Evolutionary conservation across 2,888 invertebrate genomes (phyloP).

Genomic region (Caradrina clavipalpis): DNA sequence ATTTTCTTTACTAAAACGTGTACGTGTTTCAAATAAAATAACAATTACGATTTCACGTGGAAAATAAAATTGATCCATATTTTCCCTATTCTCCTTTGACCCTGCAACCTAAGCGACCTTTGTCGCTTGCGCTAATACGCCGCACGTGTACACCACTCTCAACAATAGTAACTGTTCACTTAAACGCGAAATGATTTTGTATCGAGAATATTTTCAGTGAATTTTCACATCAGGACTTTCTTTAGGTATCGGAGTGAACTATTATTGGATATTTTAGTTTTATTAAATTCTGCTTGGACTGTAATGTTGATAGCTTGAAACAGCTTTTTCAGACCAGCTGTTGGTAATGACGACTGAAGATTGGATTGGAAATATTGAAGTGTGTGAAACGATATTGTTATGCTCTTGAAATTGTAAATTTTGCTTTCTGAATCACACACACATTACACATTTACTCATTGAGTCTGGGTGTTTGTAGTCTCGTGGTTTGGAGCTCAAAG

Average conservation of each 20-base stretch:
- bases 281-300: constrained; percentile 59
- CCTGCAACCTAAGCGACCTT: too few relatives aligned
- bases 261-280: constrained; percentile 53
- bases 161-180: constrained; percentile 48
- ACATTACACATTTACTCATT: too few relatives aligned
- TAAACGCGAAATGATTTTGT: constrained; percentile 63
- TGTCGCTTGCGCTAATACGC: background rate
- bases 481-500: background rate
- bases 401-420: constrained; percentile 15
- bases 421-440: too few relatives aligned
- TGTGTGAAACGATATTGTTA: constrained; percentile 28
- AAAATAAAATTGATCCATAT: too few relatives aligned
- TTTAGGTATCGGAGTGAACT: constrained; percentile 36
- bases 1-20: too few relatives aligned
- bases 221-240: constrained; percentile 54
- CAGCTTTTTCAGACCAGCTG: constrained; percentile 55
- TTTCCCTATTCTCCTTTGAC: too few relatives aligned
- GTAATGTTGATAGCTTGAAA: constrained; percentile 49
- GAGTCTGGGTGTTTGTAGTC: background rate
- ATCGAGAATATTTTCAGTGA: constrained; percentile 61
- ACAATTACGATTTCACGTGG: too few relatives aligned
- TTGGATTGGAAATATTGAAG: constrained; percentile 43
- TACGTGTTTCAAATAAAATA: too few relatives aligned
- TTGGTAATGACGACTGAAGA: constrained; percentile 45
- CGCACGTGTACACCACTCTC: constrained; percentile 22